Evolutionary conservation across 2,797 vertebrate genomes (phyloP).

Genomic region (Chromis chromis): DNA sequence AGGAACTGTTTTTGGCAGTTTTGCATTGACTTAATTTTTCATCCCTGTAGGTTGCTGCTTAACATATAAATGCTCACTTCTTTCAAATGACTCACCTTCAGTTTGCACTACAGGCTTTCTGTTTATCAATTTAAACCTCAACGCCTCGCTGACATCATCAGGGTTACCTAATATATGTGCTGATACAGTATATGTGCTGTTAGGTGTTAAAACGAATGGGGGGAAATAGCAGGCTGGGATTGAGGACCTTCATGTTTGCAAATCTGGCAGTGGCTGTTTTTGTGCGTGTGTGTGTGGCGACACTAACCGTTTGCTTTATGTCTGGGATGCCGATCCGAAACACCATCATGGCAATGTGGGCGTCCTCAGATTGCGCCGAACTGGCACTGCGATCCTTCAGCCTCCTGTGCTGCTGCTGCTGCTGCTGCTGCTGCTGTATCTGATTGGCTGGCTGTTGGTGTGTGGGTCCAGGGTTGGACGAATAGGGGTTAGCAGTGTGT

Average conservation of each 20-base stretch:
- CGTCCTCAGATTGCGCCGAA: slow-evolving; percentile 86
- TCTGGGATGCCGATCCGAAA: slow-evolving; percentile 96
- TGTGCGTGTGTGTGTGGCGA: background rate
- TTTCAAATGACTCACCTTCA: background rate
- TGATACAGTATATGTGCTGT: background rate
- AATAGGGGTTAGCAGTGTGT: slow-evolving; percentile 83
- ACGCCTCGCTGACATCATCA: background rate
- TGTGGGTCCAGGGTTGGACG: slow-evolving; percentile 79
- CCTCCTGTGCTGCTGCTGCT: slow-evolving; percentile 81
- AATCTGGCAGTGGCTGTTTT: background rate
- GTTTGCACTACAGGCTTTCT: background rate
- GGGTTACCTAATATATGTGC: background rate
- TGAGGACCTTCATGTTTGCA: slow-evolving; percentile 5
- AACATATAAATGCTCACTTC: no score
- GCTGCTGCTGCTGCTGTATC: slow-evolving; percentile 76
- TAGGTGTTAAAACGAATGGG: background rate
- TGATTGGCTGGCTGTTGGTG: slow-evolving; percentile 83
- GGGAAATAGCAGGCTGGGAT: background rate
- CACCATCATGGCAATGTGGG: slow-evolving; percentile 94
- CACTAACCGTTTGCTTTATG: slow-evolving; percentile 94
- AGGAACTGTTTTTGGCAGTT: no score
- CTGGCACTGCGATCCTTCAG: slow-evolving; percentile 87
- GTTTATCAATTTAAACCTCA: background rate
- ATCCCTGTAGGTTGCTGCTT: no score
- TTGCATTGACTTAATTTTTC: no score